Base-by-base conservation (phyloP, 2,113 vertebrate species). In the Miniopterus natalensis region DNA sequence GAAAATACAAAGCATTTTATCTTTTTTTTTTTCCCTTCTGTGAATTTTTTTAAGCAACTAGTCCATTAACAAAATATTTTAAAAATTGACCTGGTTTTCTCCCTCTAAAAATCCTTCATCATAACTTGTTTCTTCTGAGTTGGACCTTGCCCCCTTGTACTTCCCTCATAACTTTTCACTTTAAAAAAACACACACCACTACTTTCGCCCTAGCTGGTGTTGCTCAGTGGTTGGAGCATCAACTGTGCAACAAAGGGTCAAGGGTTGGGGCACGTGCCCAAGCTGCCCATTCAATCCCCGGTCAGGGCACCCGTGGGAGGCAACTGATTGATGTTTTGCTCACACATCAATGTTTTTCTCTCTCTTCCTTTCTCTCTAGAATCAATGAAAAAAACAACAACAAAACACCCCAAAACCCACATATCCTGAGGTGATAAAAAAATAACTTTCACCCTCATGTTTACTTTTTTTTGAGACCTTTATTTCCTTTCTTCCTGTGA, bases 391-490 rank as follows among this genome's bases (percentile, higher is more conserved):
- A 36, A 63, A 63, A 31, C 14, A 31, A 63, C 36, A 63, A 6
- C 5, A 29, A 63, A 31, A 15, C 27, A 63, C 31, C 36, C 36
- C 36, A 36, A 36, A 36, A 36, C 36, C 36, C 47, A 49, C 63
- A 66, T 66, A n/a, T 66, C 63, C 31, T 66, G 31, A 31, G 63
- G 63, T n/a, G 63, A 66, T 66, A 17, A 65, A 66, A 36, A 68
- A 36, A 68, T 2, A 68, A 63, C 47, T 42, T 55, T 84, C 27
- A 51, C 66, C 66, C 71, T 12, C 27, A 25, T 53, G 74, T 53
- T 92, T 86, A 90, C 51, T 91, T 77, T 81, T 84, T 73, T 96
- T 84, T 61, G 81, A 74, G 47, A 81, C 70, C 73, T 75, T 88
- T 93, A 65, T 42, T 93, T 94, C 74, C 51, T 68, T 77, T 78